Evolutionary conservation across 2,797 vertebrate genomes (phyloP).

Genomic region (Cynopterus sphinx): DNA sequence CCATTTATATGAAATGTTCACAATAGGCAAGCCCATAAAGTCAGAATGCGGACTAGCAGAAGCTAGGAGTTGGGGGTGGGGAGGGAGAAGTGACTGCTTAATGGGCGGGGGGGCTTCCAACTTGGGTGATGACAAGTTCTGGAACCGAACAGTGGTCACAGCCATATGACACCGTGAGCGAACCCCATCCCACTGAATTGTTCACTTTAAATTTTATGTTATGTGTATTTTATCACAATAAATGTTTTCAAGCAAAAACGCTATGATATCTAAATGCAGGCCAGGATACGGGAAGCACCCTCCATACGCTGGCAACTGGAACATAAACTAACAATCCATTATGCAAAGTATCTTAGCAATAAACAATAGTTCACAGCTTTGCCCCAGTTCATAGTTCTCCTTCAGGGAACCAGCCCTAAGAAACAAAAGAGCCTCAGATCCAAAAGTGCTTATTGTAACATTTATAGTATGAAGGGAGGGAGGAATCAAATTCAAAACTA

Average conservation of each 20-base stretch:
- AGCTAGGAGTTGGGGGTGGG: too few species aligned
- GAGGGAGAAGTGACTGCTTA: not conserved
- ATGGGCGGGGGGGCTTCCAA: not conserved
- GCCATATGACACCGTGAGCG: not conserved
- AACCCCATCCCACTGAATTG: not conserved
- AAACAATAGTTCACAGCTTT: not conserved
- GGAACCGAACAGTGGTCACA: not conserved
- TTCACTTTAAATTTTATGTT: not conserved
- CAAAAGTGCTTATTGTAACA: not conserved
- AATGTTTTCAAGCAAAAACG: not conserved
- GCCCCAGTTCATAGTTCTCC: not conserved
- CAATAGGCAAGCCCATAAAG: not conserved
- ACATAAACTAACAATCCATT: not conserved
- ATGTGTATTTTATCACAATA: not conserved
- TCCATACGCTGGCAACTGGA: not conserved
- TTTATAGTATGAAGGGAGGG: not conserved
- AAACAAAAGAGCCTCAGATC: not conserved
- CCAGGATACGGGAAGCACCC: not conserved
- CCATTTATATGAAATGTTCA: not conserved
- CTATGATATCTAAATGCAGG: not conserved
- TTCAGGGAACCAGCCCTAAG: not conserved
- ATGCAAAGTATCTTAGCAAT: not conserved
- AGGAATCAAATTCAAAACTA: not conserved
- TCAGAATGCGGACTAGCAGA: not conserved
- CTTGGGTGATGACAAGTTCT: not conserved